Base-by-base conservation (phyloP, 2,888 invertebrate genomes). In the Cryptus armator region DNA sequence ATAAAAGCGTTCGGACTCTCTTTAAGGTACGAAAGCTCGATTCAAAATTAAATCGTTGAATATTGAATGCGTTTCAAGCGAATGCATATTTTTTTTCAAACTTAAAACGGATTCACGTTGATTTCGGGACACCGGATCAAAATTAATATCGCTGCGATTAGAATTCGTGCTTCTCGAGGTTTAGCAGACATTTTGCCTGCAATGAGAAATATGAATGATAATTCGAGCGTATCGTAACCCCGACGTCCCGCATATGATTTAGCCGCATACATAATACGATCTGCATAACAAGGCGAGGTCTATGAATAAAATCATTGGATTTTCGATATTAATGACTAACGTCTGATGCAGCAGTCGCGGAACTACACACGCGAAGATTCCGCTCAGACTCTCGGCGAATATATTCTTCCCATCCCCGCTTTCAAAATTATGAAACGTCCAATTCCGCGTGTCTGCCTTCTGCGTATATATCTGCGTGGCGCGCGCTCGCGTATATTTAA, bases 261-360 rank as follows among this genome's bases (percentile, higher is more conserved):
- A 89, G 87, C 89, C 88, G 87, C 89, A 88, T 86, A 92, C 71
- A 59, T 85, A 92, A 92, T 91, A 90, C 88, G 88, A 92, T 92
- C 90, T 91, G 89, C 92, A 92, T 92, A 92, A 92, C 92, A 90
- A 92, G 90, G 86, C 91, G 87, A 14, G 79, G 84, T 86, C 89
- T 89, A 90, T 92, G 92, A 92, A 92, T 92, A 90, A 90, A 91
- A 88, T 92, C 91, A 91, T 91, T 92, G 91, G 88, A 86, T 91
- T 91, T 92, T 91, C 87, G 88, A 86, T 89, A 91, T 92, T 91
- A 92, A 92, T 92, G 91, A 90, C 89, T 89, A 66, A 16, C 46
- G 74, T 78, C 64, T 32, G 75, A 51, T 62, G 81, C 70, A 10
- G 32, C 14, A 67, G 48, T 14, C 37, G 75, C 3, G 9, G 37